phyloP scores from a whole-genome alignment of 92 coral and sea anemone genomes.

The Zoanthus gigantus region DNA sequence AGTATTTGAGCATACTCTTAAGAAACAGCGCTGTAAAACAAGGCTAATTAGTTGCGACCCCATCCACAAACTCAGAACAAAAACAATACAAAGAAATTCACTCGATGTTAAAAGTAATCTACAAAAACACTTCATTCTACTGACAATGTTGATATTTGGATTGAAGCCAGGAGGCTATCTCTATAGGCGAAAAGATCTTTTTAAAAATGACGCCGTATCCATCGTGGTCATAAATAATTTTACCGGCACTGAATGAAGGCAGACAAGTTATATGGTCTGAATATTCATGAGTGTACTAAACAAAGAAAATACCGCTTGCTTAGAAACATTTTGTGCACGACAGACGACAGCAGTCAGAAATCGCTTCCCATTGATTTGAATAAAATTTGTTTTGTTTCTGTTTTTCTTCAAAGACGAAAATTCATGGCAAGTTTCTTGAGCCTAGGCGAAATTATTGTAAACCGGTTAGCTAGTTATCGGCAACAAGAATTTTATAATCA shows the following conservation, averaged over 20 bases:
- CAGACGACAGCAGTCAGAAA: neutral
- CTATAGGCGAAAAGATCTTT: too few species aligned
- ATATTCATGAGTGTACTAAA: constrained; percentile 18
- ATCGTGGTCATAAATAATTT: neutral
- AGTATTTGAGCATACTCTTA: too few species aligned
- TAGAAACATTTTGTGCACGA: constrained; percentile 4
- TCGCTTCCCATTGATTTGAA: constrained; percentile 9
- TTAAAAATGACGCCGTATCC: neutral
- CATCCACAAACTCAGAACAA: too few species aligned
- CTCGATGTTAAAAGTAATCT: too few species aligned
- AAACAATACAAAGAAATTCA: too few species aligned
- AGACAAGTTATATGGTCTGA: neutral
- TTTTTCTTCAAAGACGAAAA: constrained; percentile 9
- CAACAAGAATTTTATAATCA: neutral
- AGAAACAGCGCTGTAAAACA: too few species aligned
- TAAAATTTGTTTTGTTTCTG: neutral
- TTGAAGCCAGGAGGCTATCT: too few species aligned
- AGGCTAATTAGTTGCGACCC: too few species aligned
- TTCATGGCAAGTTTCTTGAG: neutral
- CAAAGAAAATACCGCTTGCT: constrained; percentile 26
- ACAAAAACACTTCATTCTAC: too few species aligned
- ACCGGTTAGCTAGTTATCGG: neutral
- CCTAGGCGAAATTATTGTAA: neutral
- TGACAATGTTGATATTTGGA: too few species aligned
- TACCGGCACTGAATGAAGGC: neutral